Evolutionary conservation across 2,797 vertebrate species (phyloP).

Genomic region (Chromis chromis): DNA sequence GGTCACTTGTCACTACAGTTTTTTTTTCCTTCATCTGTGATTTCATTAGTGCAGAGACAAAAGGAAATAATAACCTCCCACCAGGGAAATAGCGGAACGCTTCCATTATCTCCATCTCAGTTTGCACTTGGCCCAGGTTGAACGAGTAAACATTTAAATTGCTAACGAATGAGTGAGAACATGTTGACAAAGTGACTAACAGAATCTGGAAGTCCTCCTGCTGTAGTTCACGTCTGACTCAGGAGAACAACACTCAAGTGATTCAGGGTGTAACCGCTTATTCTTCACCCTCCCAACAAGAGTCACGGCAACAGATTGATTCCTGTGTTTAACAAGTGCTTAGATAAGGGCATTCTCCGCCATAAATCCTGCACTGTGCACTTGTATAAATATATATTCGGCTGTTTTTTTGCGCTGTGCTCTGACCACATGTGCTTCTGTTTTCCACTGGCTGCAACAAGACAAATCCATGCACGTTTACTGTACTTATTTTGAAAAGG

Average conservation of each 20-base stretch:
- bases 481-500: constrained; percentile 21
- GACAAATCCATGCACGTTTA: constrained; percentile 36
- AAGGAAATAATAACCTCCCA: constrained; percentile 46
- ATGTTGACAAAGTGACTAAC: constrained; percentile 59
- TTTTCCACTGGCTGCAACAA: constrained; percentile 61
- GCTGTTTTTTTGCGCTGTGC: constrained; percentile 25
- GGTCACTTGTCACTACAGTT: constrained; percentile 45
- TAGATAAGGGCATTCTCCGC: not conserved
- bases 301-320: constrained; percentile 16
- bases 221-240: constrained; percentile 28
- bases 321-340: constrained; percentile 1
- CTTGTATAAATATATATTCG: constrained; percentile 5
- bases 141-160: constrained; percentile 55
- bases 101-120: constrained; percentile 48
- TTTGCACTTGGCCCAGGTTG: constrained; percentile 39
- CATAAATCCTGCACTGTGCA: constrained; percentile 1
- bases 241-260: constrained; percentile 16
- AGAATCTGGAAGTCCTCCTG: constrained; percentile 35
- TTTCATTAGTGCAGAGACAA: constrained; percentile 53
- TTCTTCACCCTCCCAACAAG: constrained; percentile 10
- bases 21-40: constrained; percentile 37
- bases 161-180: constrained; percentile 51
- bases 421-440: constrained; percentile 43
- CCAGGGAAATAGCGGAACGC: constrained; percentile 45
- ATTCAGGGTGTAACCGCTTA: constrained; percentile 5